Evolutionary conservation across 2,888 invertebrate genomes (phyloP), one percentile per base, ranked within the genome.

Genomic region (Drosophila demipolita): DNA sequence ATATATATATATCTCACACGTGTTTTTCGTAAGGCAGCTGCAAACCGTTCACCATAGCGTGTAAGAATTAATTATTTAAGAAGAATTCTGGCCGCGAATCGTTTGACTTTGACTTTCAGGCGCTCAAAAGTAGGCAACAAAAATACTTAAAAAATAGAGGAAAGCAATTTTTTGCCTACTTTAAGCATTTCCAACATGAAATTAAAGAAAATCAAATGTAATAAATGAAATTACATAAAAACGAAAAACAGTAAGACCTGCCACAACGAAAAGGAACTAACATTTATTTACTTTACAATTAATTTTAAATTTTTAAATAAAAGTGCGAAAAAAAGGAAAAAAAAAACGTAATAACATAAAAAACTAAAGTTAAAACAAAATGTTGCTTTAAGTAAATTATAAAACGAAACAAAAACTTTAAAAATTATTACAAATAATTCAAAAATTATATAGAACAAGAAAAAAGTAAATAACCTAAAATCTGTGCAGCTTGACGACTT

Each of bases 361-460:
- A 36, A 36, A 57, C 4, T 48, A 49, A 32, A 75, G 45, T 23
- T 11, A 58, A 63, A 53, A 59, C 45, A 67, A 71, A 78, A 65
- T 57, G 61, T 87, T 79, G 86, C 89, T 89, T 87, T 87, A 89
- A 89, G 80, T 89, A 82, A 83, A 69, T 79, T 82, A 71, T 72
- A 61, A 62, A 23, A 57, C 35, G 42, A 62, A 66, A 54, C 38
- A 59, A 59, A 77, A 73, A 75, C 68, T 75, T 80, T 78, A 80
- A 76, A 79, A 79, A 89, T 89, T 89, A 87, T 87, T 89, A 68
- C 48, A 89, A 87, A 87, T 89, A 87, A 87, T 87, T 89, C 63
- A 75, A 87, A 86, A 86, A 77, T 36, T 42, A 57, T 38, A 61
- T 61, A 65, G 29, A 66, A 57, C 45, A 35, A 55, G 38, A 70